These are phyloP conservation scores for Sinella curviseta DNA, from an alignment of 1,140 invertebrate species.

Conservation along the genomic window DNA sequence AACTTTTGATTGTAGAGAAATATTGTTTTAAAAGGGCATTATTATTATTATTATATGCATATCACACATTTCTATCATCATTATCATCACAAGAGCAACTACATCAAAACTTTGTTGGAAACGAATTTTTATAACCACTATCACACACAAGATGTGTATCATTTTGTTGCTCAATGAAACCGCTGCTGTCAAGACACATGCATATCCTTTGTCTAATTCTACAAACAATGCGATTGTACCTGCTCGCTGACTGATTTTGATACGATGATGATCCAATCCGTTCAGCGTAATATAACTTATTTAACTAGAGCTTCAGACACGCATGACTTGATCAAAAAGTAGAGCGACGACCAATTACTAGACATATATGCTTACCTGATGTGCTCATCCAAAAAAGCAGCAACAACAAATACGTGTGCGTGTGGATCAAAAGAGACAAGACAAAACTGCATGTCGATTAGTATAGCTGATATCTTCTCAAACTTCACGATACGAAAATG, in stretches of 20 bases:
- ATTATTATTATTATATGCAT: conserved; percentile 10
- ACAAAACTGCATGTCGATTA: neutral
- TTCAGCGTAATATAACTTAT: neutral
- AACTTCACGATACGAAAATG: neutral
- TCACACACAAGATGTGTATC: neutral
- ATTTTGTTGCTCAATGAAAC: neutral
- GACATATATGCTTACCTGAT: too few relatives aligned
- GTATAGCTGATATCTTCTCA: neutral
- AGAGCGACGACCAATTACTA: too few relatives aligned
- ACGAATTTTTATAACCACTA: neutral
- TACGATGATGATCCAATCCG: neutral
- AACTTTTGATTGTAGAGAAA: too few relatives aligned
- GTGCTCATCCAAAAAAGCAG: too few relatives aligned
- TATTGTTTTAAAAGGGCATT: neutral
- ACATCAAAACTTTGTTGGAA: neutral
- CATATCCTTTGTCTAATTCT: neutral
- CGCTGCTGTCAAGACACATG: neutral
- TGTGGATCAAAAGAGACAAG: too few relatives aligned
- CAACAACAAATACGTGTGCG: too few relatives aligned
- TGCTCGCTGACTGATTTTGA: neutral
- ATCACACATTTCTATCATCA: conserved; percentile 22
- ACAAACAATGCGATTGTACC: neutral
- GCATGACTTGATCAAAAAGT: neutral
- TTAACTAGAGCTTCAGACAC: neutral
- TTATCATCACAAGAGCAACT: neutral